A percentile compares a stretch with the other conserved stretches of the same genome.
Conservation (phyloP, 2,888 invertebrate species). For the Ischnura elegans region DNA sequence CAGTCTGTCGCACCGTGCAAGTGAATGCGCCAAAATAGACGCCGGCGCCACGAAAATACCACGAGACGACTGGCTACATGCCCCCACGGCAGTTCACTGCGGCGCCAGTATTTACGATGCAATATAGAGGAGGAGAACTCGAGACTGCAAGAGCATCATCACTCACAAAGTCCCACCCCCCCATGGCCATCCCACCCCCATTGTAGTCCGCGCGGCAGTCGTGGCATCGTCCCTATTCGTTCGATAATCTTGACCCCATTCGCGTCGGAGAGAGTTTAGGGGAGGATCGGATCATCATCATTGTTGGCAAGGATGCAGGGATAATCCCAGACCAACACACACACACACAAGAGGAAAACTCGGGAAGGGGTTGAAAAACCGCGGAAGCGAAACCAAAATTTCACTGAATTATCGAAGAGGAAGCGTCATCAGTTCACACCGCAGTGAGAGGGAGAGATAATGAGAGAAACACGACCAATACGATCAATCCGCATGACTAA, state of each 20-base stretch:
- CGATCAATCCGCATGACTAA: not conserved
- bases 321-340: not conserved
- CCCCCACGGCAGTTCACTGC: not conserved
- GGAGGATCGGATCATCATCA: not conserved
- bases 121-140: not conserved
- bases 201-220: slow-evolving; percentile 47
- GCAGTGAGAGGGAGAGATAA: too few relatives aligned
- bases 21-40: not conserved
- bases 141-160: not conserved
- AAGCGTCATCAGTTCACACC: too few relatives aligned
- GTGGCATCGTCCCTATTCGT: slow-evolving; percentile 35
- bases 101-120: not conserved
- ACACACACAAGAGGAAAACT: not conserved
- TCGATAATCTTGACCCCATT: slow-evolving; percentile 63
- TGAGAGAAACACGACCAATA: too few relatives aligned
- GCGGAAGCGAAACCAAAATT: not conserved
- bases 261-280: not conserved
- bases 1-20: too few relatives aligned
- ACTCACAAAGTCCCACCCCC: not conserved
- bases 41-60: not conserved
- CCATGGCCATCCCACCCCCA: not conserved
- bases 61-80: not conserved
- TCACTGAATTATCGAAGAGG: too few relatives aligned
- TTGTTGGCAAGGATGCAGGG: not conserved
- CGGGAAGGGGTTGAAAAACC: not conserved